A percentile compares a stretch with the other conserved stretches of the same genome.
phyloP scores from a whole-genome alignment of 1,140 invertebrate species.

The Zaprionus ghesquierei region DNA sequence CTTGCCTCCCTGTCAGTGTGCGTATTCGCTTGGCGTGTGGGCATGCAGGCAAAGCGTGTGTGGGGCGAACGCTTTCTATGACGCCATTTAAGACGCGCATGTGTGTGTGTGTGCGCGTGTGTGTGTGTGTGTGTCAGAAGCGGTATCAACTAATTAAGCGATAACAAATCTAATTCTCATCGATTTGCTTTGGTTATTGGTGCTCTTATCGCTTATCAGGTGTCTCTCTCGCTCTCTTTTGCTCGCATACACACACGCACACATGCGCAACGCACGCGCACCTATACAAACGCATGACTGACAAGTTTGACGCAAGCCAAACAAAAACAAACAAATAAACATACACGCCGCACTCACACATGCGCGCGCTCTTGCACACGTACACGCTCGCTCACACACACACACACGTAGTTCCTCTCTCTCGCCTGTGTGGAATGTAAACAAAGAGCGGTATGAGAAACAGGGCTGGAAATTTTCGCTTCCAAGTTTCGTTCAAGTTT shows the following conservation, averaged over 20 bases:
- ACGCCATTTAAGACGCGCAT: not conserved
- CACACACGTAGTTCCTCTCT: not conserved
- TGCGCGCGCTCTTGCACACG: not conserved
- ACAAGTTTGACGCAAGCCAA: not conserved
- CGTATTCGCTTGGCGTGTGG: slow-evolving; percentile 3
- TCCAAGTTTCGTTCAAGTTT: not conserved
- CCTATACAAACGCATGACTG: not conserved
- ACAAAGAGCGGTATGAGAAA: not conserved
- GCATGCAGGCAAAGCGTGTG: slow-evolving; percentile 11
- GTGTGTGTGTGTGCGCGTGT: not conserved
- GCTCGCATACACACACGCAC: too few species aligned
- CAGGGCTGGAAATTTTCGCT: not conserved
- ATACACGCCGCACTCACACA: not conserved
- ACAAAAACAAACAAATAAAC: slow-evolving; percentile 1
- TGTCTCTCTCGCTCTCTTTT: not conserved
- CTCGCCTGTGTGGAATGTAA: not conserved
- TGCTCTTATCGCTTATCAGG: not conserved
- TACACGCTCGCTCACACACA: not conserved
- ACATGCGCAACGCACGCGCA: not conserved
- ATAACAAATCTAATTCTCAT: not conserved
- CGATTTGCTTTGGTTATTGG: not conserved
- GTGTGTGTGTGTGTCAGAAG: not conserved
- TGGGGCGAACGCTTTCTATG: not conserved
- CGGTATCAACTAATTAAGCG: not conserved
- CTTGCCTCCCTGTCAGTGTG: slow-evolving; percentile 1